phyloP scores from a whole-genome alignment of 2,888 invertebrate genomes.

The Cerceris rybyensis region DNA sequence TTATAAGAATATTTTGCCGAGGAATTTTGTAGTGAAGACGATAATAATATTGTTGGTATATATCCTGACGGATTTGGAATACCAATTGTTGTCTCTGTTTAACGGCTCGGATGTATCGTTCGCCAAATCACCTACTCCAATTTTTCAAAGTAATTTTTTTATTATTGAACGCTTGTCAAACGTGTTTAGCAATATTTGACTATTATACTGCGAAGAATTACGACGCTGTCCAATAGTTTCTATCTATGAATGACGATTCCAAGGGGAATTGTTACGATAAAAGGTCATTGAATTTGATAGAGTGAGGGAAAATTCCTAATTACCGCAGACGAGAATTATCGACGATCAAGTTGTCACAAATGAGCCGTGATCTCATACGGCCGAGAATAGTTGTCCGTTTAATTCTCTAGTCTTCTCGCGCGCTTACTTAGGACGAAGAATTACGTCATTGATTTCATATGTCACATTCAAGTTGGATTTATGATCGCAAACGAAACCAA shows the following conservation, averaged over 20 bases:
- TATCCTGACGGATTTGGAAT: conserved; percentile 22
- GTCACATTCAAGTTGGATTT: conserved; percentile 25
- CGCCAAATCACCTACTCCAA: neutral
- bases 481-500: conserved; percentile 10
- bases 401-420: neutral
- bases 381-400: conserved; percentile 19
- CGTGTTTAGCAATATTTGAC: too few species aligned
- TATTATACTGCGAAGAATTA: too few species aligned
- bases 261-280: neutral
- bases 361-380: conserved; percentile 9
- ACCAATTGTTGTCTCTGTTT: conserved; percentile 26
- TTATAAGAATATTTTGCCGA: neutral
- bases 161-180: neutral
- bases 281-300: neutral
- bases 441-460: conserved; percentile 2
- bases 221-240: too few species aligned
- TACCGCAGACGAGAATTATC: neutral
- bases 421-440: neutral
- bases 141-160: neutral
- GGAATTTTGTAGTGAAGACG: conserved; percentile 19
- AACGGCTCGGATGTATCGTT: conserved; percentile 31
- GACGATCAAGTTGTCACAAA: neutral
- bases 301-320: neutral
- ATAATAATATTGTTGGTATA: conserved; percentile 24
- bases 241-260: too few species aligned